Conservation (phyloP, 2,113 vertebrate genomes). For the Pygoscelis adeliae region DNA sequence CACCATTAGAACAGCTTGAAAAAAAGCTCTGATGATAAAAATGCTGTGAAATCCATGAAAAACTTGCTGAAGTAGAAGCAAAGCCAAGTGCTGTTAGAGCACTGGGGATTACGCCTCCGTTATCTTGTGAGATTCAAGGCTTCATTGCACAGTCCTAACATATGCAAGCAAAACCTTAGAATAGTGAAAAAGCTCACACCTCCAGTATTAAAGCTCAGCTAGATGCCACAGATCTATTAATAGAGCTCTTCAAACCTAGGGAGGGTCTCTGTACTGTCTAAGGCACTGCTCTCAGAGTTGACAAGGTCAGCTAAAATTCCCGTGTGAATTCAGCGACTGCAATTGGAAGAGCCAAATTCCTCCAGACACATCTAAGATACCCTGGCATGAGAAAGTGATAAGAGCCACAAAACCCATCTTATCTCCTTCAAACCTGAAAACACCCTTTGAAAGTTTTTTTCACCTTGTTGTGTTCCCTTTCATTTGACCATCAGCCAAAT, state of each 20-base stretch:
- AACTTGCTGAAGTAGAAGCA: neutral
- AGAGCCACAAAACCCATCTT: constrained; percentile 44
- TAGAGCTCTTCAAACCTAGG: constrained; percentile 55
- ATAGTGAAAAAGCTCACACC: constrained; percentile 40
- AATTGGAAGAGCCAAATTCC: constrained; percentile 11
- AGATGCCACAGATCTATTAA: constrained; percentile 67
- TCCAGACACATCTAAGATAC: constrained; percentile 20
- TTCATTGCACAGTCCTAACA: neutral
- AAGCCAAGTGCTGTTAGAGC: neutral
- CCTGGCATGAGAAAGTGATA: constrained; percentile 65
- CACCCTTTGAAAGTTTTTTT: constrained; percentile 43
- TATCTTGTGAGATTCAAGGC: neutral
- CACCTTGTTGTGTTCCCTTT: constrained; percentile 10
- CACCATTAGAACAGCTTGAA: neutral
- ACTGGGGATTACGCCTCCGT: neutral
- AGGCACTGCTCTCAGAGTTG: constrained; percentile 48
- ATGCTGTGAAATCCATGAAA: neutral
- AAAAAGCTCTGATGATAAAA: neutral
- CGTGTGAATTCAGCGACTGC: constrained; percentile 41
- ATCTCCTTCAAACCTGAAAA: constrained; percentile 59
- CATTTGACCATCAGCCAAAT: constrained; percentile 39
- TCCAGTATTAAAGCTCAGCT: neutral
- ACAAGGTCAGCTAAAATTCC: constrained; percentile 74
- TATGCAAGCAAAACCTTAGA: neutral
- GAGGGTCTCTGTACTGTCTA: constrained; percentile 50